These are phyloP conservation scores for Caerostris extrusa DNA, from an alignment of 1,140 invertebrate genomes.

Conservation along the genomic window DNA sequence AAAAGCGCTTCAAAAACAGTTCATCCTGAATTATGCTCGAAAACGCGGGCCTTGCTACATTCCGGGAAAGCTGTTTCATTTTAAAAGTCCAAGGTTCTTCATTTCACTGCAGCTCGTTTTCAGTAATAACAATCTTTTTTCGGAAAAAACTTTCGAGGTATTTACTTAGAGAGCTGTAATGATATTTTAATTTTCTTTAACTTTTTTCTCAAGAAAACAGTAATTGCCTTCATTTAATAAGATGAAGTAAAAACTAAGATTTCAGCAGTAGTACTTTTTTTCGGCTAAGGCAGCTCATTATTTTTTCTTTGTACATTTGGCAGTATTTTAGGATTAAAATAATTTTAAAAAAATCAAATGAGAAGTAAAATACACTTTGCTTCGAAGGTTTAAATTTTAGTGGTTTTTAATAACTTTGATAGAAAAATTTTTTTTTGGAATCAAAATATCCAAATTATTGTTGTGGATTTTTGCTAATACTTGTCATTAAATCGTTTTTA, in stretches of 20 bases:
- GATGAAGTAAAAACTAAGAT: background rate
- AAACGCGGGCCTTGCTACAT: no score
- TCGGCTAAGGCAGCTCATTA: background rate
- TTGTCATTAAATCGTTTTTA: no score
- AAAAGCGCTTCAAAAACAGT: background rate
- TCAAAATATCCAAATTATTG: no score
- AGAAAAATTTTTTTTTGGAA: no score
- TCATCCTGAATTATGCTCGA: no score
- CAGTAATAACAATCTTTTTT: background rate
- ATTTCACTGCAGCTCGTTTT: background rate
- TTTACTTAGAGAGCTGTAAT: background rate
- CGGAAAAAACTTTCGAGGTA: background rate
- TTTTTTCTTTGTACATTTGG: background rate
- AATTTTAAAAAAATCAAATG: background rate
- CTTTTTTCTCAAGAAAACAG: background rate
- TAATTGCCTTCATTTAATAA: slow-evolving; percentile 11
- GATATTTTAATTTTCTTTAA: background rate
- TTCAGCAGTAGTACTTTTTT: background rate
- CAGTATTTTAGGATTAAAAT: background rate
- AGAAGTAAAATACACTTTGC: no score
- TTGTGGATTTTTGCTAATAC: no score
- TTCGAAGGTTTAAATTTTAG: no score
- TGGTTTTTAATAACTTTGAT: no score
- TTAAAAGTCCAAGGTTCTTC: background rate
- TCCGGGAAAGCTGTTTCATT: no score